These are phyloP conservation scores for Heteractis magnifica DNA, from an alignment of 92 coral and sea anemone species.

Conservation along the genomic window DNA sequence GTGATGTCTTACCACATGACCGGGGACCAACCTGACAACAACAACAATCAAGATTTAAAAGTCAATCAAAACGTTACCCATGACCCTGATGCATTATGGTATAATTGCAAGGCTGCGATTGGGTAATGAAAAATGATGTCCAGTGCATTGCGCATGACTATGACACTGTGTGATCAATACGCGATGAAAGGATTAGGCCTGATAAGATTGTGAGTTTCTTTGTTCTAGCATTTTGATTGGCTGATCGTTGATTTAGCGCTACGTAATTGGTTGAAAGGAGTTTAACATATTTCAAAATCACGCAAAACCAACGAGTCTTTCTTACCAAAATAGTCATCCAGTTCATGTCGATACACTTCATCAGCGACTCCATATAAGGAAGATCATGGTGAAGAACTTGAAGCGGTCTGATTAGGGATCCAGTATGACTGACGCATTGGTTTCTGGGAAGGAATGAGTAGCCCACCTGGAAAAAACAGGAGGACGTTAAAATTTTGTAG, in stretches of 20 bases:
- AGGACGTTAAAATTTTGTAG: not conserved
- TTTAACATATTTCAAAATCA: too few species aligned
- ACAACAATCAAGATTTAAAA: not conserved
- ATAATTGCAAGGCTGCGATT: too few species aligned
- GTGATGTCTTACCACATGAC: conserved; percentile 89
- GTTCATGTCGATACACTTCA: conserved; percentile 93
- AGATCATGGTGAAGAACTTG: conserved; percentile 77
- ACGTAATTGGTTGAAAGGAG: too few species aligned
- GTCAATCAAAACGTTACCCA: not conserved
- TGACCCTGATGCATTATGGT: too few species aligned
- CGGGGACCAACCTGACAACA: conserved; percentile 79
- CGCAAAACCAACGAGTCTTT: not conserved
- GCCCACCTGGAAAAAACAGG: conserved; percentile 59
- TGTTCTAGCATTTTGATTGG: too few species aligned
- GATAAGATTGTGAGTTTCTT: too few species aligned
- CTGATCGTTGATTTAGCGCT: too few species aligned
- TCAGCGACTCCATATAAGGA: conserved; percentile 85
- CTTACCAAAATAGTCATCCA: conserved; percentile 96
- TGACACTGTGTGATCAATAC: too few species aligned
- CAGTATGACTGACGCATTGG: conserved; percentile 35
- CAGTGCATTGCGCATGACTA: too few species aligned
- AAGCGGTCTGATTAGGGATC: conserved; percentile 25
- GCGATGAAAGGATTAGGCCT: too few species aligned
- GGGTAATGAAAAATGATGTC: too few species aligned
- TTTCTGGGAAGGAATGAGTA: conserved; percentile 77